phyloP scores from a whole-genome alignment of 1,140 invertebrate genomes.

The Harlomillsia oculata region DNA sequence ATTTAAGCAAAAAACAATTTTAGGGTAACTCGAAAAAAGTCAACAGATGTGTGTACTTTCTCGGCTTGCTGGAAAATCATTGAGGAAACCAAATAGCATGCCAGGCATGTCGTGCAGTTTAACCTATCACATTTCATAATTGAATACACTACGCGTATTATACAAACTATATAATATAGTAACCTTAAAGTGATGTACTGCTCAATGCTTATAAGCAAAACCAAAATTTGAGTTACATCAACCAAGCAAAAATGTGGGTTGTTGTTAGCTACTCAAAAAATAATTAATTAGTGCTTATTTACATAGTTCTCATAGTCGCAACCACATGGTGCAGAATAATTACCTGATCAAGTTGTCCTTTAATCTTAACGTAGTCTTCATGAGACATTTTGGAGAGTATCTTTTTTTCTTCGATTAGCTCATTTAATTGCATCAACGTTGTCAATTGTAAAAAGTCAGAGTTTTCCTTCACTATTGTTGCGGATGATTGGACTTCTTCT shows the following conservation, averaged over 20 bases:
- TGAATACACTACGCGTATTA: too few species aligned
- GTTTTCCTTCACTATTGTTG: conserved; percentile 27
- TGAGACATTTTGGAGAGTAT: conserved; percentile 16
- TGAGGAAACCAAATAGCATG: too few species aligned
- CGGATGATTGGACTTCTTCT: conserved; percentile 26
- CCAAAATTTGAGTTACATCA: not conserved
- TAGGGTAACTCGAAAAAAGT: too few species aligned
- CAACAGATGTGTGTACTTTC: too few species aligned
- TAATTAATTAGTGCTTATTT: not conserved
- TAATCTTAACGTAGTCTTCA: conserved; percentile 30
- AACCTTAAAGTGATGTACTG: too few species aligned
- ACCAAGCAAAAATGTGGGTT: not conserved
- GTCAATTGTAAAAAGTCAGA: conserved; percentile 24
- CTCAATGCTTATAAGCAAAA: not conserved
- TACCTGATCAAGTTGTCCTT: conserved; percentile 34
- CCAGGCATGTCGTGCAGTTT: too few species aligned
- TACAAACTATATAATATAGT: too few species aligned
- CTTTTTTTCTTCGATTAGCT: conserved; percentile 32
- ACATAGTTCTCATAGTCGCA: too few species aligned
- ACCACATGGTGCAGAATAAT: too few species aligned
- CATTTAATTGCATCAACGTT: conserved; percentile 26
- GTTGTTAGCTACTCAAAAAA: not conserved
- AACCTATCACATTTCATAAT: too few species aligned
- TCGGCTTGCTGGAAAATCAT: too few species aligned
- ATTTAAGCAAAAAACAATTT: too few species aligned